Base-by-base conservation (phyloP, 2,113 vertebrate genomes). In the Cynocephalus volans region DNA sequence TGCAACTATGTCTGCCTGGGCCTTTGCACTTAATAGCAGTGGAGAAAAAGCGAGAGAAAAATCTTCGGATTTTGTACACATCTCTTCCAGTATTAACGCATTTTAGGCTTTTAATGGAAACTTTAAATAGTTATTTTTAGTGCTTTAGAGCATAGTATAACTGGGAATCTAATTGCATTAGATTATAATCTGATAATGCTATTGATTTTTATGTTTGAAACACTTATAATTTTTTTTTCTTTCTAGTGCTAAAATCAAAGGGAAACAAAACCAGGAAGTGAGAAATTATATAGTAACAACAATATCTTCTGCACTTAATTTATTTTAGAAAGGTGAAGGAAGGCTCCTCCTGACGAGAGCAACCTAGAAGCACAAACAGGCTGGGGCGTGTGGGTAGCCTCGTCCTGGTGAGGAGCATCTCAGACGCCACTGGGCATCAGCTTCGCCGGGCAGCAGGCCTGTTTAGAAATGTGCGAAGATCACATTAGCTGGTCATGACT, bases 121-220 rank as follows among this genome's bases (percentile, higher is more conserved):
- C 36, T 52, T 93, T 50, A 11, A 73, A 1, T 41, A n/a, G 70
- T 90, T 64, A 18, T 3, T 93, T 4, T 69, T 54, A n/a, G 15
- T 62, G 3, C 31, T 7, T 70, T 70, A 36, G 19, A 36, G 41
- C 67, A 54, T 81, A 36, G 88, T 88, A 4, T 73, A 83, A 75
- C 31, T 95, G 54, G 5, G 9, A 82, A 15, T 81, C 58, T 69
- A 70, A 64, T 62, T 88, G 26, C 64, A n/a, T 41, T 87, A 11
- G 33, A 33, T 87, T 95, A 52, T 67, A 69, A 83, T 88, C 86
- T 93, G 65, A 67, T 90, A 84, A 70, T 72, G 52, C 12, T 64
- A 9, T 64, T 90, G 12, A 65, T 93, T 88, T 95, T 67, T 62
- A 64, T 76, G 31, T 82, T 97, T 84, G 83, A 86, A 48, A 72